Evolutionary conservation across 1,140 invertebrate species (phyloP).

Genomic region (Tetraneura akinire): DNA sequence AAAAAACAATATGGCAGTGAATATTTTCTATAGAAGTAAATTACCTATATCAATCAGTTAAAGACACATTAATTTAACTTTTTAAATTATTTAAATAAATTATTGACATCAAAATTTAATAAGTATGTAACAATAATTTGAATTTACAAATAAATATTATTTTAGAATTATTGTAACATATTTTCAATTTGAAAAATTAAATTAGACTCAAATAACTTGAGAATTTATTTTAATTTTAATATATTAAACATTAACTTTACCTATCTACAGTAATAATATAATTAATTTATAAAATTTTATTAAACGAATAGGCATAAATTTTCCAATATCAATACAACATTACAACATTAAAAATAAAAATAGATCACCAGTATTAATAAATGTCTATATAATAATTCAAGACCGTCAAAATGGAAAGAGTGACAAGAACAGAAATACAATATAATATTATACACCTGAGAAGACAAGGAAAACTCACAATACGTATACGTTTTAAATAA

Average conservation of each 20-base stretch:
- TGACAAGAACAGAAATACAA: neutral
- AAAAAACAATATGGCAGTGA: conserved; percentile 27
- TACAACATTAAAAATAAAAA: conserved; percentile 9
- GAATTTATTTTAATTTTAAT: no score
- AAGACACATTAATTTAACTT: conserved; percentile 19
- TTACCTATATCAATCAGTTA: neutral
- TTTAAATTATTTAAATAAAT: neutral
- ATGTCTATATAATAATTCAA: neutral
- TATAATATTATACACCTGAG: neutral
- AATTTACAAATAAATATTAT: conserved; percentile 23
- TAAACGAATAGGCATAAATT: neutral
- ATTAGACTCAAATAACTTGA: conserved; percentile 17
- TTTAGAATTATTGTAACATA: conserved; percentile 17
- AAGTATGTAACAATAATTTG: neutral
- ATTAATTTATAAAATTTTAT: neutral
- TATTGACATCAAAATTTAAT: neutral
- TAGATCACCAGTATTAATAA: neutral
- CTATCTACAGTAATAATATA: neutral
- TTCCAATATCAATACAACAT: no score
- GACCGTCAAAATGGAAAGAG: neutral
- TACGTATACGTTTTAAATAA: conserved; percentile 61
- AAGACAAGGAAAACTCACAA: conserved; percentile 26
- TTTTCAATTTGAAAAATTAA: neutral
- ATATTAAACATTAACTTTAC: no score
- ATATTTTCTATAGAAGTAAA: conserved; percentile 1